Percentiles rank a stretch among this genome's conserved stretches.
Evolutionary conservation across 2,888 invertebrate genomes (phyloP).

Genomic region (Phania funesta): DNA sequence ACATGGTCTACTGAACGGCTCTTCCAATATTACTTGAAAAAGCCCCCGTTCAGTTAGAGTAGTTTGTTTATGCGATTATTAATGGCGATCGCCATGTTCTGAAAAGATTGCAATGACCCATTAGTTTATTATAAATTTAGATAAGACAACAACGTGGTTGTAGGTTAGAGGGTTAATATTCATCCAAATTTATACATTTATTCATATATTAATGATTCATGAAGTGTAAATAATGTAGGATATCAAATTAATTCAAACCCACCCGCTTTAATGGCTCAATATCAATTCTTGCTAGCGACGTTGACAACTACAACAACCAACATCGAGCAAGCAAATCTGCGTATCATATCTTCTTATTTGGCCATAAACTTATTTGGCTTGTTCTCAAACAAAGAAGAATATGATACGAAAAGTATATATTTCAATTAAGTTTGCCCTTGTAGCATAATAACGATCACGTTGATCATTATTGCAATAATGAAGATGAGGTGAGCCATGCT

Average conservation of each 20-base stretch:
- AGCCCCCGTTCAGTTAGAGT: too few species aligned
- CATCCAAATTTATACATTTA: too few species aligned
- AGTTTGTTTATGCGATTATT: too few species aligned
- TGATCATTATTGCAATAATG: constrained; percentile 11
- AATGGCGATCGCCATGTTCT: too few species aligned
- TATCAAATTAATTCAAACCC: constrained; percentile 3
- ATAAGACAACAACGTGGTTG: too few species aligned
- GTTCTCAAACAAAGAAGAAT: background rate
- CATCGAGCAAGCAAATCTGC: background rate
- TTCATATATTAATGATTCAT: background rate
- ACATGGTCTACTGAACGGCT: too few species aligned
- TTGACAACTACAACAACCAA: background rate
- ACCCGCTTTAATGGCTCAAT: constrained; percentile 29
- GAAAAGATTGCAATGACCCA: too few species aligned
- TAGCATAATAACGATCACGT: constrained; percentile 6
- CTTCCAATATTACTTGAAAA: too few species aligned
- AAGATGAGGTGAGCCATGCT: background rate
- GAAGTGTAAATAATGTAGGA: background rate
- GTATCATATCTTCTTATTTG: constrained; percentile 1
- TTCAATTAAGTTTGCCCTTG: constrained; percentile 17
- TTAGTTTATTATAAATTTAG: too few species aligned
- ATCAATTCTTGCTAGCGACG: background rate
- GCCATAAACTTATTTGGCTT: constrained; percentile 53
- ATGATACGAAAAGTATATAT: constrained; percentile 22
- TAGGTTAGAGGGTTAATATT: too few species aligned